Base-by-base conservation (phyloP, 2,113 vertebrate species). In the Origma solitaria region DNA sequence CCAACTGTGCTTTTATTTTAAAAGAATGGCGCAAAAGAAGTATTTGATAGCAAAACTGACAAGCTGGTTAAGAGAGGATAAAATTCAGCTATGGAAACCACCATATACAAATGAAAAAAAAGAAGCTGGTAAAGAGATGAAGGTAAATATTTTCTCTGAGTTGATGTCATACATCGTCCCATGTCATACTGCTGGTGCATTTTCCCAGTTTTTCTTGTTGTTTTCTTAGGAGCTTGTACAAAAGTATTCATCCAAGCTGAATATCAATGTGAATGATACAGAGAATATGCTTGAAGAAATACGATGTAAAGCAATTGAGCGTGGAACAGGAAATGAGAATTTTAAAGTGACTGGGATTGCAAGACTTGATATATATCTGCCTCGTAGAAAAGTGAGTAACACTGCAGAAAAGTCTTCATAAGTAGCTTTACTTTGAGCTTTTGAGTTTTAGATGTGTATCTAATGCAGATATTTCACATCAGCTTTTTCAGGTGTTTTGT, bases 71-170 rank as follows among this genome's bases (percentile, higher is more conserved):
- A 98, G 98, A 96, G 98, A 98, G 93, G 98, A 99, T 73, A 98
- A 97, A 91, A 98, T 99, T 97, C 98, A 98, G 61, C 98, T 99
- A 11, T 99, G 99, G 99, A 99, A 98, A 40, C 98, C 98, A 42
- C 99, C 99, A 0, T 99, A 98, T 86, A 99, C 98, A 38, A 96
- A 97, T 5, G 98, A 98, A 42, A 93, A 97, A 37, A 97, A 98
- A 64, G 97, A 97, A 94, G 97, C 97, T 58, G 98, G 98, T 49
- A 85, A 35, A 64, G 97, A 97, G 57, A 83, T 99, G 73, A 98
- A 99, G 98, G 99, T 98, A 98, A 83, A 82, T 88, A 30, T 25
- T 73, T 19, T 53, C 13, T 70, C 72, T 20, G 18, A 62, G 25
- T n/a, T 51, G 44, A 38, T 64, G 37, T 37, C 31, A 2, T 51